Percentiles rank a stretch among this genome's conserved stretches.
Conservation (phyloP, 2,797 vertebrate genomes). For the Hippoglossus hippoglossus region DNA sequence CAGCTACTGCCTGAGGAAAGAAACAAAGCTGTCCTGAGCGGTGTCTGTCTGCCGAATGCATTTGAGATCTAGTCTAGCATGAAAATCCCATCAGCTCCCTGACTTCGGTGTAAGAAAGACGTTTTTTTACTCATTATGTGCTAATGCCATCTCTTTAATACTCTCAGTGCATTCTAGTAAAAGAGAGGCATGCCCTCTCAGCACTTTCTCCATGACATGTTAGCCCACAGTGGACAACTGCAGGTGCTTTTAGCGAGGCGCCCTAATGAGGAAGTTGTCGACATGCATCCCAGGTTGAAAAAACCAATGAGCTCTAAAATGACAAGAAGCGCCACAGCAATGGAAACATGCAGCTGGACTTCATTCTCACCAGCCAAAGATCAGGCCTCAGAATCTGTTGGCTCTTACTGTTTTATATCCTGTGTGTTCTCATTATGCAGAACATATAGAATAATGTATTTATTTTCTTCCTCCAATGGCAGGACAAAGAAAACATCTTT, state of each 20-base stretch:
- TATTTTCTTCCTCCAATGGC: background rate
- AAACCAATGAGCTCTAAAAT: conserved; percentile 60
- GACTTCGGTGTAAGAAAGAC: conserved; percentile 66
- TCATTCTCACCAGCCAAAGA: background rate
- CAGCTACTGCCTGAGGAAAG: conserved; percentile 47
- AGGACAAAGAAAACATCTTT: conserved; percentile 22
- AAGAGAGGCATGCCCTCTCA: conserved; percentile 67
- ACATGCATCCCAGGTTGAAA: conserved; percentile 68
- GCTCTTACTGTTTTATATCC: background rate
- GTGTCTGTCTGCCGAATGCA: conserved; percentile 56
- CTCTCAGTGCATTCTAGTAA: conserved; percentile 69
- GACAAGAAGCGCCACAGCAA: conserved; percentile 50
- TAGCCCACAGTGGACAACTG: conserved; percentile 54
- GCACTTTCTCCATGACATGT: conserved; percentile 63
- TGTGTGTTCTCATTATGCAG: conserved; percentile 14
- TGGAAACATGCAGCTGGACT: conserved; percentile 48
- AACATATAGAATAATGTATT: background rate
- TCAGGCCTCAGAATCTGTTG: conserved; percentile 9
- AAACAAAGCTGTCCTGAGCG: conserved; percentile 66
- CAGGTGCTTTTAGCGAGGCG: conserved; percentile 74
- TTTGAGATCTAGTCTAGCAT: conserved; percentile 69
- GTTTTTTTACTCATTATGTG: conserved; percentile 72
- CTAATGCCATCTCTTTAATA: conserved; percentile 73
- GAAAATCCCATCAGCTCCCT: conserved; percentile 74
- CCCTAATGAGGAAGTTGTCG: conserved; percentile 70